Conservation (phyloP, 2,888 invertebrate species). For the Hyles lineata region DNA sequence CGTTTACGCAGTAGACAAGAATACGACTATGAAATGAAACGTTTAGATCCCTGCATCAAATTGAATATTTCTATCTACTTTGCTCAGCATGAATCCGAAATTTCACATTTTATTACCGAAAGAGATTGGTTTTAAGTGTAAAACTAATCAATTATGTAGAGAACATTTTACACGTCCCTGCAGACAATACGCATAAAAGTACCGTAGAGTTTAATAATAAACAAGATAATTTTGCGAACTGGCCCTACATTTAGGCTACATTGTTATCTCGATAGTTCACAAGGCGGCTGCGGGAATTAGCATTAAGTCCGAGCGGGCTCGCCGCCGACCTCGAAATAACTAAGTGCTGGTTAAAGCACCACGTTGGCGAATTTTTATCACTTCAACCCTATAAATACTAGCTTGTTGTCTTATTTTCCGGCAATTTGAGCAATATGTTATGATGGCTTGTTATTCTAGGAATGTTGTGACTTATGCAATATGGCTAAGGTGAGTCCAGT, state of each 20-base stretch:
- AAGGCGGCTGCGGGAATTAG: constrained; percentile 18
- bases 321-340: constrained; percentile 11
- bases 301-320: constrained; percentile 7
- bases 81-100: too few relatives aligned
- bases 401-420: not conserved
- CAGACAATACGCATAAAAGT: constrained; percentile 19
- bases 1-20: too few relatives aligned
- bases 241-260: constrained; percentile 8
- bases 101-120: too few relatives aligned
- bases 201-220: constrained; percentile 3
- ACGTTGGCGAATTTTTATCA: constrained; percentile 9
- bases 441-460: too few relatives aligned
- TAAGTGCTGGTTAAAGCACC: not conserved
- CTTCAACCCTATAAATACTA: not conserved
- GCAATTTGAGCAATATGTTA: not conserved
- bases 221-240: not conserved
- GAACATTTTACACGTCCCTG: not conserved
- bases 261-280: constrained; percentile 16
- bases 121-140: too few relatives aligned
- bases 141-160: too few relatives aligned
- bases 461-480: too few relatives aligned
- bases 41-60: too few relatives aligned
- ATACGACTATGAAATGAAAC: too few relatives aligned
- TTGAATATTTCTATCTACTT: too few relatives aligned
- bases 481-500: too few relatives aligned